phyloP scores from a whole-genome alignment of 92 coral and sea anemone species.

The Pocillopora meandrina region DNA sequence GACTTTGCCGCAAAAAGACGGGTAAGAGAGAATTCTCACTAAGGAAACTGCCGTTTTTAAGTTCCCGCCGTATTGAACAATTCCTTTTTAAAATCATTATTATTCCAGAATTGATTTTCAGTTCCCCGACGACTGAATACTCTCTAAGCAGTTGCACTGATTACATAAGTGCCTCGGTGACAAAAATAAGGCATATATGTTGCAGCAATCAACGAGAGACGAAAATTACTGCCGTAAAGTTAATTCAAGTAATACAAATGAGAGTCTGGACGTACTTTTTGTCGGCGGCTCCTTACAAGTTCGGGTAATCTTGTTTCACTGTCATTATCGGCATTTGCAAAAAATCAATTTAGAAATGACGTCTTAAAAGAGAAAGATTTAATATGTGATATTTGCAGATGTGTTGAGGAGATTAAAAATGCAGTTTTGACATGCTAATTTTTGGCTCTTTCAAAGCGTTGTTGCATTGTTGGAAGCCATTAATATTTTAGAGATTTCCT shows the following conservation, averaged over 20 bases:
- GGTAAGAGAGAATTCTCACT: neutral
- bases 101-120: neutral
- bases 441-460: conserved; percentile 8
- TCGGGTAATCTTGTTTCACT: neutral
- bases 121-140: neutral
- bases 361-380: conserved; percentile 20
- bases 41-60: neutral
- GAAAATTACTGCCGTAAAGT: conserved; percentile 1
- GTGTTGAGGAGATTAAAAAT: conserved; percentile 20
- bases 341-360: conserved; percentile 20
- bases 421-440: conserved; percentile 26
- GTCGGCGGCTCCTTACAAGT: conserved; percentile 16
- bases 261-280: neutral
- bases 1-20: neutral
- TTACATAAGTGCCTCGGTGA: neutral
- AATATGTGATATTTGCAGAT: conserved; percentile 40
- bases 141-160: neutral
- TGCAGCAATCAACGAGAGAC: neutral
- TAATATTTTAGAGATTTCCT: conserved; percentile 24
- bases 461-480: conserved; percentile 11
- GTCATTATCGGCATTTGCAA: conserved; percentile 18
- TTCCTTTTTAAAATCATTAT: neutral
- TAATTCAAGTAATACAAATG: conserved; percentile 13
- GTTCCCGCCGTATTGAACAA: neutral
- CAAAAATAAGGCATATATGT: conserved; percentile 11